phyloP scores from a whole-genome alignment of 2,888 invertebrate genomes.

The Zygogramma bicolorata region DNA sequence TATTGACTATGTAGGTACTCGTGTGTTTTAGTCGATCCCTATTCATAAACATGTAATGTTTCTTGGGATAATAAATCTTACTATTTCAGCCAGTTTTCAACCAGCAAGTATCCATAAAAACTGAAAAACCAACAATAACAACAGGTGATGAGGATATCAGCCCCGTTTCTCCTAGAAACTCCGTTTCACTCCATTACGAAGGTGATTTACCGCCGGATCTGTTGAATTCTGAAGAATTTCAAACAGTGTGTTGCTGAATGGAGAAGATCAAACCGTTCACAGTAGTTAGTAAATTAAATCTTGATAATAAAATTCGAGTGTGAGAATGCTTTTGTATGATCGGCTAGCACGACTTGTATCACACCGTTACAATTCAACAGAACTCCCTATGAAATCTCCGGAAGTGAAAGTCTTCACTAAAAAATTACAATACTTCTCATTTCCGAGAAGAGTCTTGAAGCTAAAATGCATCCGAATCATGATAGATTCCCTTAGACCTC shows the following conservation, averaged over 20 bases:
- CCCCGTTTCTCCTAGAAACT: constrained; percentile 2
- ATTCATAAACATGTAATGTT: neutral
- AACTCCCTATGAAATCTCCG: too few relatives aligned
- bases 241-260: neutral
- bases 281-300: neutral
- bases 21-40: neutral
- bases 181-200: neutral
- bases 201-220: neutral
- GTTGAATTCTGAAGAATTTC: neutral
- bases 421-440: too few relatives aligned
- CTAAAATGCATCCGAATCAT: too few relatives aligned
- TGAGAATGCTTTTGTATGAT: too few relatives aligned
- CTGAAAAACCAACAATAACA: constrained; percentile 4
- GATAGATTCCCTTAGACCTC: too few relatives aligned
- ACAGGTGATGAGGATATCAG: neutral
- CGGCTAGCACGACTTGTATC: too few relatives aligned
- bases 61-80: neutral
- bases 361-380: too few relatives aligned
- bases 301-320: too few relatives aligned
- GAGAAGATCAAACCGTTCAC: neutral
- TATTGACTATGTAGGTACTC: too few relatives aligned
- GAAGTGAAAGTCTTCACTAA: too few relatives aligned
- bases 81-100: constrained; percentile 30
- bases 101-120: constrained; percentile 10
- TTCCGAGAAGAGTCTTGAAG: too few relatives aligned